phyloP scores from a whole-genome alignment of 2,797 vertebrate genomes.

The Paguma larvata region DNA sequence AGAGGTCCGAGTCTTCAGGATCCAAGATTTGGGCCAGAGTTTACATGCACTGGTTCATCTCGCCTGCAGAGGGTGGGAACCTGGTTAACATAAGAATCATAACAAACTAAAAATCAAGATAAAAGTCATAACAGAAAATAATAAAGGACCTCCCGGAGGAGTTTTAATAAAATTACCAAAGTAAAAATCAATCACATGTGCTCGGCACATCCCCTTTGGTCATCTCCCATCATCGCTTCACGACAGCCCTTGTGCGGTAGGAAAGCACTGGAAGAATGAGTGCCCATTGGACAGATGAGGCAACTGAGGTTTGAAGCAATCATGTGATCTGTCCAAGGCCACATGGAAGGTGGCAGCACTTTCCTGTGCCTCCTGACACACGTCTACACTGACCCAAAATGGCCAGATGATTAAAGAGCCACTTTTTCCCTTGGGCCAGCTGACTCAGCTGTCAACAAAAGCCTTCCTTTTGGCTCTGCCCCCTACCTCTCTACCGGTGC shows the following conservation, averaged over 20 bases:
- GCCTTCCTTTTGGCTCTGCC: neutral
- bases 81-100: neutral
- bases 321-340: neutral
- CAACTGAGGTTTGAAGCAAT: neutral
- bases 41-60: neutral
- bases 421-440: neutral
- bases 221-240: neutral
- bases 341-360: neutral
- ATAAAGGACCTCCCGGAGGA: neutral
- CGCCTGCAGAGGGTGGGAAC: neutral
- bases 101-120: neutral
- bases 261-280: neutral
- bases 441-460: neutral
- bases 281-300: neutral
- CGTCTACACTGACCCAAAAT: neutral
- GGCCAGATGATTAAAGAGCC: neutral
- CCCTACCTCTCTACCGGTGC: no score
- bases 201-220: neutral
- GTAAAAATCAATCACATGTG: no score
- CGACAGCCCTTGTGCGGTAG: rapidly evolving
- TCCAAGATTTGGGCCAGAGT: neutral
- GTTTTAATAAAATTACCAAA: neutral
- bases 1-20: neutral
- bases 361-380: neutral
- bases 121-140: neutral